These are phyloP conservation scores for Cybosia mesomella DNA, from an alignment of 2,888 invertebrate genomes.

Conservation along the genomic window DNA sequence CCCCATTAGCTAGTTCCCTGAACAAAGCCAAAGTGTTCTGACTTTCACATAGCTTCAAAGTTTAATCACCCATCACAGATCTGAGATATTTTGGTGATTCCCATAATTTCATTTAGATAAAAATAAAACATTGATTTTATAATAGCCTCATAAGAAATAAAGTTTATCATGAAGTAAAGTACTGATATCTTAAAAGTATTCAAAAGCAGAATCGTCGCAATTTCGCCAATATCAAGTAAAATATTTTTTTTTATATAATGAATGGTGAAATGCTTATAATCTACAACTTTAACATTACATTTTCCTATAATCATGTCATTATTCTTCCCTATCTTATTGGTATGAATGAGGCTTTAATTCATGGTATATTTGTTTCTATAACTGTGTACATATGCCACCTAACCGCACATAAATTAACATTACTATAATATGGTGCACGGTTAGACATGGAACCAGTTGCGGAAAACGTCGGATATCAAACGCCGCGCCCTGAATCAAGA, in stretches of 20 bases:
- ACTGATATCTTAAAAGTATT: background rate
- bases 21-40: background rate
- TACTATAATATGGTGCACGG: constrained; percentile 57
- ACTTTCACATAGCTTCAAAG: background rate
- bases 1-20: background rate
- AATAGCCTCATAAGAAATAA: constrained; percentile 20
- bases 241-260: no score
- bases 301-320: background rate
- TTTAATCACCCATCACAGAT: background rate
- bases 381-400: constrained; percentile 47
- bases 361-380: constrained; percentile 25
- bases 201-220: background rate
- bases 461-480: constrained; percentile 54
- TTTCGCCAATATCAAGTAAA: background rate
- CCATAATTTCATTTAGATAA: background rate
- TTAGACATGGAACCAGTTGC: constrained; percentile 68
- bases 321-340: background rate
- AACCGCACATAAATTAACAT: constrained; percentile 52
- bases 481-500: constrained; percentile 63
- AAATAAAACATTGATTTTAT: constrained; percentile 12
- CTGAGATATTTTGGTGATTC: background rate
- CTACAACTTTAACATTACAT: no score
- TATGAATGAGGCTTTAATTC: constrained; percentile 7
- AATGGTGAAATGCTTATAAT: no score
- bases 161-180: constrained; percentile 23